These are phyloP conservation scores for Chauna torquata DNA, from an alignment of 2,113 vertebrate genomes.

Conservation along the genomic window DNA sequence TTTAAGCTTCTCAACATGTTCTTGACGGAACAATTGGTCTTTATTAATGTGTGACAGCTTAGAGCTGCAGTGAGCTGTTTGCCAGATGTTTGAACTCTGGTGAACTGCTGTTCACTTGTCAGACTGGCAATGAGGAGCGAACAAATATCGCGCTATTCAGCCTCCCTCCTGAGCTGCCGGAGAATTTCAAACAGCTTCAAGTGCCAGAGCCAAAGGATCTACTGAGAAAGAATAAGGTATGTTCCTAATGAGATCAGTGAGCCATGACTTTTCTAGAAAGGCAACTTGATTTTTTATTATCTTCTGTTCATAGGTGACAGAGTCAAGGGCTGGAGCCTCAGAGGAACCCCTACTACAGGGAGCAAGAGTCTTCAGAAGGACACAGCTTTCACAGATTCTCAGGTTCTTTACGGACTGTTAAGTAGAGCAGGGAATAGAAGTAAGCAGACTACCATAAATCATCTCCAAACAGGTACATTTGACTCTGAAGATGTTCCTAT, in stretches of 20 bases:
- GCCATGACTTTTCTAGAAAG: slow-evolving; percentile 23
- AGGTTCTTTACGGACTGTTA: background rate
- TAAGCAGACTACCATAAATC: background rate
- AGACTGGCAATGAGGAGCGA: slow-evolving; percentile 27
- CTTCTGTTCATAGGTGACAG: background rate
- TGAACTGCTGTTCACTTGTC: slow-evolving; percentile 66
- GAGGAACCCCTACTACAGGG: background rate
- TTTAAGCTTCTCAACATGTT: slow-evolving; percentile 54
- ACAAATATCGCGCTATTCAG: background rate
- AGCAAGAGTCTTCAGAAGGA: background rate
- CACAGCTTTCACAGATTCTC: background rate
- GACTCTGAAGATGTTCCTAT: background rate
- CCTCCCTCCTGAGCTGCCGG: slow-evolving; percentile 25
- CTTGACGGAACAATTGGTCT: slow-evolving; percentile 69
- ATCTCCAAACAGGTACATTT: background rate
- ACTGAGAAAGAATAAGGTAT: slow-evolving; percentile 23
- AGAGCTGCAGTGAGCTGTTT: slow-evolving; percentile 61
- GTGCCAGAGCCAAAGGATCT: slow-evolving; percentile 5
- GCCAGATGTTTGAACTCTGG: slow-evolving; percentile 71
- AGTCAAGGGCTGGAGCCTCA: background rate
- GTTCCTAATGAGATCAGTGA: slow-evolving; percentile 32
- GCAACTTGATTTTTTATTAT: background rate
- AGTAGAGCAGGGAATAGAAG: background rate
- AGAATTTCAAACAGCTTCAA: slow-evolving; percentile 34
- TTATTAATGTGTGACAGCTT: slow-evolving; percentile 57